These are phyloP conservation scores for Caenorhabditis parvicauda DNA, from an alignment of 2,888 invertebrate species.

Conservation along the genomic window DNA sequence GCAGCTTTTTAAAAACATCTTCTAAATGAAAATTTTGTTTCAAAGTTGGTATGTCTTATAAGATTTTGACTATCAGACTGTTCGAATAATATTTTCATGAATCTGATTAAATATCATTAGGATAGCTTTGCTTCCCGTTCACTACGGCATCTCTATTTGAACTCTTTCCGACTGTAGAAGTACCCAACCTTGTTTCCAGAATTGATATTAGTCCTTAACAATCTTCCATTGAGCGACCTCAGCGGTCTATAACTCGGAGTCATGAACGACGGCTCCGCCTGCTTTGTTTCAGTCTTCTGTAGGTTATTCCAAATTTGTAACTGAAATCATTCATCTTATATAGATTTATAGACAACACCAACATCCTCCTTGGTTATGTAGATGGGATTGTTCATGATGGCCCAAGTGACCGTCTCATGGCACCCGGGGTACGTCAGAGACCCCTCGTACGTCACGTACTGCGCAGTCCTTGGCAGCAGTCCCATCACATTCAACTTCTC, in stretches of 20 bases:
- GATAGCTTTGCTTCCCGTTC: too few relatives aligned
- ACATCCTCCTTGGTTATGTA: slow-evolving; percentile 95
- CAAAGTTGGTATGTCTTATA: too few relatives aligned
- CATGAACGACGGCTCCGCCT: slow-evolving; percentile 65
- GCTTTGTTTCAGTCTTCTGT: slow-evolving; percentile 54
- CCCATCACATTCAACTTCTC: not conserved
- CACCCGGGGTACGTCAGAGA: slow-evolving; percentile 69
- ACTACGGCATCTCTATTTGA: too few relatives aligned
- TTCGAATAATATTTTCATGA: too few relatives aligned
- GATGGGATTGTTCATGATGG: slow-evolving; percentile 94
- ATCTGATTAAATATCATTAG: too few relatives aligned
- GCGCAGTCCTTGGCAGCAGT: slow-evolving; percentile 84
- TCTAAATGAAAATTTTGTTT: too few relatives aligned
- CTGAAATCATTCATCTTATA: slow-evolving; percentile 36
- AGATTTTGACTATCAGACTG: too few relatives aligned
- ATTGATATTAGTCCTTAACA: slow-evolving; percentile 93
- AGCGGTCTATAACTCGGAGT: slow-evolving; percentile 80
- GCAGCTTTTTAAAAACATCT: too few relatives aligned
- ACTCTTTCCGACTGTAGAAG: not conserved
- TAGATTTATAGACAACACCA: slow-evolving; percentile 54
- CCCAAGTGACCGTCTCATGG: slow-evolving; percentile 99
- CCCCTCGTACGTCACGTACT: slow-evolving; percentile 80
- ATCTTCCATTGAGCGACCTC: slow-evolving; percentile 86
- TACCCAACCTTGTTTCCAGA: slow-evolving; percentile 66
- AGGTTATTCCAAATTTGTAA: slow-evolving; percentile 59